Evolutionary conservation across 2,888 invertebrate genomes (phyloP).

Genomic region (Melikaiella ostensackeni): DNA sequence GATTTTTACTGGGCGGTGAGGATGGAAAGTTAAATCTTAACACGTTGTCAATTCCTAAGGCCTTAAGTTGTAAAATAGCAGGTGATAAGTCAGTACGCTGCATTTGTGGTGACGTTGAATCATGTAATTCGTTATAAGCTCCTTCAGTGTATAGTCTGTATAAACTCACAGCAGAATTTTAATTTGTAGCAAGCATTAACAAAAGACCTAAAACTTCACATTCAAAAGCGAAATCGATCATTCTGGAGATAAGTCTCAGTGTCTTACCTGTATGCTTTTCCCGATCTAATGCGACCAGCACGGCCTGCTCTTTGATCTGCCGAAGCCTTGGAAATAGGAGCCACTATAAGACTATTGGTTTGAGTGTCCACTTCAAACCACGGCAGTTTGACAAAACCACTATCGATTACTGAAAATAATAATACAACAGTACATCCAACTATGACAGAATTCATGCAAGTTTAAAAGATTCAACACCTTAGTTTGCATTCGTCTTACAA

Average conservation of each 20-base stretch:
- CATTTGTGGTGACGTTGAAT: constrained; percentile 93
- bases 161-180: not conserved
- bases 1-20: constrained; percentile 93
- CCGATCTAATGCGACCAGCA: constrained; percentile 90
- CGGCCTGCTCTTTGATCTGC: constrained; percentile 95
- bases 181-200: not conserved
- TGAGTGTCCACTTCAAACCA: constrained; percentile 92
- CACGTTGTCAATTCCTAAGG: constrained; percentile 95
- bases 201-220: not conserved
- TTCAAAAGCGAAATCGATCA: not conserved
- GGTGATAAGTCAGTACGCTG: constrained; percentile 91
- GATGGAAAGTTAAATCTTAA: constrained; percentile 94
- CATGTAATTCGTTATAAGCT: constrained; percentile 84
- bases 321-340: constrained; percentile 91
- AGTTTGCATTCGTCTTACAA: not conserved
- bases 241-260: constrained; percentile 64
- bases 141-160: constrained; percentile 87
- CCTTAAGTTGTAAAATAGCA: constrained; percentile 93
- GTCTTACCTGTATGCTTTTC: constrained; percentile 88
- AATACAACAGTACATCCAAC: not conserved
- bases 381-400: constrained; percentile 96
- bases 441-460: not conserved
- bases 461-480: not conserved
- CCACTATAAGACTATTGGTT: constrained; percentile 89
- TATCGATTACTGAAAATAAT: constrained; percentile 89